Percentiles rank a stretch among this genome's conserved stretches.
Conservation (phyloP, 2,113 vertebrate species). For the Mormoops blainvillei region DNA sequence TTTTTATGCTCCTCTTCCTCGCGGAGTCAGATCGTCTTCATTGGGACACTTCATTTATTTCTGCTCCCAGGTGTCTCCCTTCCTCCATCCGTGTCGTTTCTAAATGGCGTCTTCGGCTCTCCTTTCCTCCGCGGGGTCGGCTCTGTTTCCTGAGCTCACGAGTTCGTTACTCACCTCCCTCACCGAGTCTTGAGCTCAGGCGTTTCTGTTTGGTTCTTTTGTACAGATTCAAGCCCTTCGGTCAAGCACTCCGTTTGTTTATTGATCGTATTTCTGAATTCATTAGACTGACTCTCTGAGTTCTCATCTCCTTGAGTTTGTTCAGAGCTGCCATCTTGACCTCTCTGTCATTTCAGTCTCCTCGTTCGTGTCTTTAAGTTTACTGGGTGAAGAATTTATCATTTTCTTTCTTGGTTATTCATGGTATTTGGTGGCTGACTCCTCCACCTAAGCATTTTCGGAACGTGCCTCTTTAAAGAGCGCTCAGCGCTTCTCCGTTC, state of each 20-base stretch:
- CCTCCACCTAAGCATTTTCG: not conserved
- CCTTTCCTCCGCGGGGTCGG: no score
- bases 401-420: not conserved
- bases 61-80: not conserved
- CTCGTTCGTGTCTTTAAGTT: not conserved
- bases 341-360: not conserved
- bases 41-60: not conserved
- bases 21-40: not conserved
- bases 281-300: no score
- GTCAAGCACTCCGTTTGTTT: no score
- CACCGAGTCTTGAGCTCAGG: no score
- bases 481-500: no score
- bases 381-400: not conserved
- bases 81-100: not conserved
- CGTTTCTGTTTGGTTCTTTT: no score
- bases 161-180: no score
- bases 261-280: not conserved
- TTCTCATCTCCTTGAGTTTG: not conserved
- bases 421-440: not conserved
- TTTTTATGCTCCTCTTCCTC: not conserved
- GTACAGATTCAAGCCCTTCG: no score
- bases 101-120: fast-evolving
- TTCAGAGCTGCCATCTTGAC: not conserved
- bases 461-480: not conserved
- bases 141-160: no score